These are phyloP conservation scores for Cyprinus carpio DNA, from an alignment of 2,113 vertebrate genomes.

Conservation along the genomic window DNA sequence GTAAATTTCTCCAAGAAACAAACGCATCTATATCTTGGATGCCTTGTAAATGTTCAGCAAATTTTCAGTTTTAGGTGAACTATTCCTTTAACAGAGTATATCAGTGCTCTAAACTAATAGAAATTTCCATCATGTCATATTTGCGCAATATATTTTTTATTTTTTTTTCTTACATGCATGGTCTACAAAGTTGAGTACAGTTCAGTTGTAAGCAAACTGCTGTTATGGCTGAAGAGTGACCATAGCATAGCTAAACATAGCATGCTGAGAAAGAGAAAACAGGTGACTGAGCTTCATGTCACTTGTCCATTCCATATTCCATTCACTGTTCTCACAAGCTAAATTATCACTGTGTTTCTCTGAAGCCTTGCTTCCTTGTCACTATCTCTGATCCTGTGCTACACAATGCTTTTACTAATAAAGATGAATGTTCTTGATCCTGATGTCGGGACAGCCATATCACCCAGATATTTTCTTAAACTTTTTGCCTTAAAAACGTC, in stretches of 20 bases:
- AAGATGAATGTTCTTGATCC: neutral
- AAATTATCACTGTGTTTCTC: neutral
- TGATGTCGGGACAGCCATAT: neutral
- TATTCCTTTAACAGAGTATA: neutral
- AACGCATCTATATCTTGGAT: no score
- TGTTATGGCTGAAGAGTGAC: neutral
- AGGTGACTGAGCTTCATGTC: constrained; percentile 38
- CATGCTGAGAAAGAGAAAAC: neutral
- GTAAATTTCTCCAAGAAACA: no score
- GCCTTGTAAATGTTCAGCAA: no score
- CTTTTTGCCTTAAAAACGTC: neutral
- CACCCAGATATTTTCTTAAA: neutral
- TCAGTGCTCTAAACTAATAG: constrained; percentile 8
- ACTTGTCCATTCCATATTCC: constrained; percentile 20
- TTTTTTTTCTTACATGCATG: neutral
- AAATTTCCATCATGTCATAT: neutral
- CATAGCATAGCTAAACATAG: no score
- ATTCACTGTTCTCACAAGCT: neutral
- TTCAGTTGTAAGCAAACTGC: no score
- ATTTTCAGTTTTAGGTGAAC: no score
- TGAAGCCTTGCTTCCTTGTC: neutral
- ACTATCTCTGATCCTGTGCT: neutral
- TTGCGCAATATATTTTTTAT: neutral
- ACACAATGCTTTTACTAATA: neutral
- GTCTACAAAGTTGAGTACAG: no score